Base-by-base conservation (phyloP, 1,140 invertebrate species). In the Habropoda laboriosa region DNA sequence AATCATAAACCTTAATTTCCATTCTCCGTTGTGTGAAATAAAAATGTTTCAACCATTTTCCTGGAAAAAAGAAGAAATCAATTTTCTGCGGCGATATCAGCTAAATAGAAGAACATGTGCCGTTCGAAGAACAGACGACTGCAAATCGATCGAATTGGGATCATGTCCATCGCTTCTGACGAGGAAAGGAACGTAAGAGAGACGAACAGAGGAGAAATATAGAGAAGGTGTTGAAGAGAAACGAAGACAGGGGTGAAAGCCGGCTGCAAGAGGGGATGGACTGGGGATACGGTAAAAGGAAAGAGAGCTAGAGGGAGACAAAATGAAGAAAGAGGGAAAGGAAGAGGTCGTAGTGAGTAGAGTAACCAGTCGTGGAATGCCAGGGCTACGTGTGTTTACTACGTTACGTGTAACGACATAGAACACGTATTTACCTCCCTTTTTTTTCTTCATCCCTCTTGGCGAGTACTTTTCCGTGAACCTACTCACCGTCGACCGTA, bases 291-390 rank as follows among this genome's bases (percentile, higher is more conserved):
- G 16, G 57, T 58, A 35, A 21, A 35, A 24, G 32, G 57, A 7
- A 58, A 16, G 57, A 60, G 16, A 60, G 32, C 7, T 32, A 27
- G 35, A 21, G 3, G 38, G n/a, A n/a, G n/a, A n/a, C n/a, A n/a
- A n/a, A n/a, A n/a, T n/a, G n/a, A n/a, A n/a, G n/a, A n/a, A n/a
- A 64, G 16, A 30, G 18, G 18, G 42, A 16, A 18, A 12, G 13
- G 63, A 27, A 16, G 42, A 30, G 10, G 21, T 4, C 0, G 38
- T 64, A 47, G 63, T 45, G 16, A 45, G 58, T 60, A 60, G n/a
- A n/a, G n/a, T n/a, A n/a, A 60, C 32, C 58, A 60, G 58, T 38
- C 58, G 58, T 60, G 58, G 58, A 60, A 60, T 60, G 30, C 58
- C 58, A 60, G 30, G 30, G 58, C 58, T 38, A 60, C 58, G 58